Evolutionary conservation across 2,888 invertebrate genomes (phyloP).

Genomic region (Phengaris arion): DNA sequence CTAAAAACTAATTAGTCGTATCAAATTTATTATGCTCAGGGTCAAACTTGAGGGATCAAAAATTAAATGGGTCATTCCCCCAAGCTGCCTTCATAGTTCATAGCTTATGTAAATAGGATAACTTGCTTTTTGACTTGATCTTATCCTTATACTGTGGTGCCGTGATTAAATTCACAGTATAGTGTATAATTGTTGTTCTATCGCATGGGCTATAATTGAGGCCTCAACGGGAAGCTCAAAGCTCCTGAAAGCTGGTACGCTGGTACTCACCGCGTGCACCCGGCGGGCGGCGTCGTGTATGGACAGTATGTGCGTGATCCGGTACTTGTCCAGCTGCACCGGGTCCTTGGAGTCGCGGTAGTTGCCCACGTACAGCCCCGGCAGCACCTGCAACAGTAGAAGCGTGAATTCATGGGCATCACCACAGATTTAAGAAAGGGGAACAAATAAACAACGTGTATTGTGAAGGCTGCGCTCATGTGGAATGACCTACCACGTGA

Average conservation of each 20-base stretch:
- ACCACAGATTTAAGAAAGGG: too few species aligned
- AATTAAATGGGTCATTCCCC: slow-evolving; percentile 1
- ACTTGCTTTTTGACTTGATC: neutral
- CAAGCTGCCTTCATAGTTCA: neutral
- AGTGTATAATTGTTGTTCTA: too few species aligned
- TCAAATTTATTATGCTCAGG: slow-evolving; percentile 10
- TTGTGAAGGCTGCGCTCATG: too few species aligned
- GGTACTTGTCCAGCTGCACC: slow-evolving; percentile 91
- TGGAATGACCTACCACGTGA: too few species aligned
- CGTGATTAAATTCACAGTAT: too few species aligned
- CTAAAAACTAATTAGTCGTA: neutral
- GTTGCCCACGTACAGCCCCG: slow-evolving; percentile 96
- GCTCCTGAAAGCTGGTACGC: too few species aligned
- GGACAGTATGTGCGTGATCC: slow-evolving; percentile 96
- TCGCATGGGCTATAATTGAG: too few species aligned
- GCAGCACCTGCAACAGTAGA: slow-evolving; percentile 85
- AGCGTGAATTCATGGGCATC: neutral
- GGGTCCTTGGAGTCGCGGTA: slow-evolving; percentile 97
- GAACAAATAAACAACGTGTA: too few species aligned
- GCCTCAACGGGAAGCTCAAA: too few species aligned
- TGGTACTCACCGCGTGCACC: slow-evolving; percentile 86
- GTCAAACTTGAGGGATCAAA: neutral
- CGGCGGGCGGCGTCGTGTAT: slow-evolving; percentile 96
- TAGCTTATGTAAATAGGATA: slow-evolving; percentile 13
- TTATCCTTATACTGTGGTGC: too few species aligned